Evolutionary conservation across 2,797 vertebrate species (phyloP), one percentile per base, ranked within the genome.

Genomic region (Mormyrus proboscirostris): DNA sequence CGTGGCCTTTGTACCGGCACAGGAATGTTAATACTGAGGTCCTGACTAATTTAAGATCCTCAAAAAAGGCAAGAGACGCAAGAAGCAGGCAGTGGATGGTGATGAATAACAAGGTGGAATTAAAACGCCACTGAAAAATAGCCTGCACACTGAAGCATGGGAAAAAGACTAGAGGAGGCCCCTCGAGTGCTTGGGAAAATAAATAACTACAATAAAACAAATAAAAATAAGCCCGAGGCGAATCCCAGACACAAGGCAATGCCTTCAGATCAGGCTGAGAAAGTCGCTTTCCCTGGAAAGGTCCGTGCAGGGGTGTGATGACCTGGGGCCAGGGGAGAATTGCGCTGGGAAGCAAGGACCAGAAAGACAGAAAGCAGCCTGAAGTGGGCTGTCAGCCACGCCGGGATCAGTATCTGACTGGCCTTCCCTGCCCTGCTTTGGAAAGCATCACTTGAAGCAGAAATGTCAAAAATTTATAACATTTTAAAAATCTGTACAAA

Each of bases 121-220:
- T 51, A 85, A 85, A 51, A 57, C 5, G 6, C 33, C 8, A 6
- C 19, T 87, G 47, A 89, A 85, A 90, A 73, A 38, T 6, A 33
- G 29, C 65, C 73, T 47, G 51, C 33, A 88, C 9, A 88, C 53
- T 88, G 73, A 89, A 86, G 49, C 62, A 89, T 93, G 91, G 91
- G 91, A 91, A 91, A 92, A 87, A 7, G 33, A 53, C 44, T 22
- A 25, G 73, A 69, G 85, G 14, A 29, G 4, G 89, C 86, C 90
- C 91, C 90, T 90, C 53, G 59, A 47, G 41, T 33, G 89, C 88
- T 55, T 88, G 84, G 87, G 38, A 44, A 53, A 86, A 86, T 51
- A 51, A 86, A 85, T 49, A 25, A 88, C 79, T 53, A 51, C 87
- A 91, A 90, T 90, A 86, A 92, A 88, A 90, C 85, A 91, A 88